Percentiles rank a stretch among this genome's conserved stretches.
Conservation (phyloP, 2,888 invertebrate species). For the Cantharis rustica region DNA sequence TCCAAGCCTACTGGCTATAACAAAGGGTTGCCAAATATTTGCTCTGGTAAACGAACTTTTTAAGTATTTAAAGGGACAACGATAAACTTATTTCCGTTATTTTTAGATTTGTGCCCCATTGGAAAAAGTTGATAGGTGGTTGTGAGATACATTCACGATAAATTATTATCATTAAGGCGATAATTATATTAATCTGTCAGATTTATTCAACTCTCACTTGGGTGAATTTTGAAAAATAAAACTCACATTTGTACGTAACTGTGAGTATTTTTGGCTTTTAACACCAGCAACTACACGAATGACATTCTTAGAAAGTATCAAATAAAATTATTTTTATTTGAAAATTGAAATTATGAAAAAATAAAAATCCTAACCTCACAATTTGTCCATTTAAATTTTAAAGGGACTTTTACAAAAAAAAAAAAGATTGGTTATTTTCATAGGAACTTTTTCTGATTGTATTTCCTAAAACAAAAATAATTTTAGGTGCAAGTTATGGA, state of each 20-base stretch:
- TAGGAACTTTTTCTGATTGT: not conserved
- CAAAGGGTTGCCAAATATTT: not conserved
- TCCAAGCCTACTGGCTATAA: not conserved
- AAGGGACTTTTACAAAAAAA: not conserved
- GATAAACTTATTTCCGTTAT: not conserved
- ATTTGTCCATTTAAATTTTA: not conserved
- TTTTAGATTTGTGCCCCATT: not conserved
- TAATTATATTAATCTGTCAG: not conserved
- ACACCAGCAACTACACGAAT: not conserved
- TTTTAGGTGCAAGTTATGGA: conserved; percentile 25
- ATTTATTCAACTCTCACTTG: not conserved
- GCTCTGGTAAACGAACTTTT: not conserved
- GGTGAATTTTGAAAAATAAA: not conserved
- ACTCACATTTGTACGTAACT: not conserved
- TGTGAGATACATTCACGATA: not conserved
- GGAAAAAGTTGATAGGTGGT: not conserved
- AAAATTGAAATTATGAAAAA: not conserved
- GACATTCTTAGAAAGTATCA: not conserved
- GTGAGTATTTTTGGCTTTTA: not conserved
- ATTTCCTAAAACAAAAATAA: not conserved
- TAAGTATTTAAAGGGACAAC: not conserved
- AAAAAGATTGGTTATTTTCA: not conserved
- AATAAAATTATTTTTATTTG: not conserved
- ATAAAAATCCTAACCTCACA: not conserved
- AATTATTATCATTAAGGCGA: not conserved